Conservation (phyloP, 2,113 vertebrate genomes). For the Caloenas nicobarica region DNA sequence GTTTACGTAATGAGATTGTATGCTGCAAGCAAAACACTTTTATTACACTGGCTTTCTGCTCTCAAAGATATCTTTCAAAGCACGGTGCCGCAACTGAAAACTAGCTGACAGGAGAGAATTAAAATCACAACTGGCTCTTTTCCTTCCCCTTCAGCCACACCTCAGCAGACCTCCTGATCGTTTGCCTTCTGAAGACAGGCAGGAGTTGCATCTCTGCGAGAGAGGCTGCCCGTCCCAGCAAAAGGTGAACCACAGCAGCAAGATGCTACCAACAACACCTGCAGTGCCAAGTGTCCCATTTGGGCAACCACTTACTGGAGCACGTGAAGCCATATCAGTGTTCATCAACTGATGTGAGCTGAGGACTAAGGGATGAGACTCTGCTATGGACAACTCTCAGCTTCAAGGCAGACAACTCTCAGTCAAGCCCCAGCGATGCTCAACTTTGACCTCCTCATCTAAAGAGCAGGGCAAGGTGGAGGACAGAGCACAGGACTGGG, state of each 20-base stretch:
- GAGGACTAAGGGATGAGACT: background rate
- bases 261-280: background rate
- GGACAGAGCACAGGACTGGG: background rate
- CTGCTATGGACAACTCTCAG: background rate
- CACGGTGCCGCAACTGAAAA: background rate
- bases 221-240: fast-evolving
- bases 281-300: background rate
- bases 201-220: fast-evolving
- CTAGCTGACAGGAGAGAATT: background rate
- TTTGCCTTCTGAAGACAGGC: background rate
- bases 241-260: background rate
- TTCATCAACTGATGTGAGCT: background rate
- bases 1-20: background rate
- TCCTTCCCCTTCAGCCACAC: background rate
- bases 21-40: background rate
- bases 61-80: conserved; percentile 6
- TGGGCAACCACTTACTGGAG: background rate
- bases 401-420: background rate
- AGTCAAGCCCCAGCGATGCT: background rate
- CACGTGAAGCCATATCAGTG: background rate
- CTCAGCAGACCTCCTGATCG: background rate
- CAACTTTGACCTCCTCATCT: background rate
- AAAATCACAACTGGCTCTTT: background rate
- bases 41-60: background rate
- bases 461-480: background rate